phyloP scores from a whole-genome alignment of 1,140 invertebrate species.

The Protaetia brevitarsis region DNA sequence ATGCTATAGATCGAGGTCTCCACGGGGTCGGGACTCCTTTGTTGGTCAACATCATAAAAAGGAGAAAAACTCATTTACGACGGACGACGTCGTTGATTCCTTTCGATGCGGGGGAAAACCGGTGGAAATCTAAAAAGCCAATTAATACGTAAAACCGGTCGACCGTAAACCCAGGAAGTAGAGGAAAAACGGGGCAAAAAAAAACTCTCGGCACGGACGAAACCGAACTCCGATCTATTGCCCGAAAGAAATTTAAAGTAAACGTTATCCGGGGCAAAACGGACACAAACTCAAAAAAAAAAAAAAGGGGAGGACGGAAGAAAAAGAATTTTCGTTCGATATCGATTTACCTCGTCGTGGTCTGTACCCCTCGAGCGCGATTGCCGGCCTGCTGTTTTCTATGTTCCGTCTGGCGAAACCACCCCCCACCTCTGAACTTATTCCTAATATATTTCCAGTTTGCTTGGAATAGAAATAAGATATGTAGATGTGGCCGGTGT shows the following conservation, averaged over 20 bases:
- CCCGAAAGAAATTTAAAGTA: background rate
- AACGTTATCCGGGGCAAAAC: background rate
- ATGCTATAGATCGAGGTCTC: no score
- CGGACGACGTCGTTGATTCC: background rate
- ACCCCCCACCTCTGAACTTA: background rate
- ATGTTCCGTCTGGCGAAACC: no score
- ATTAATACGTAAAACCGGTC: background rate
- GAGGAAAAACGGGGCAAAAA: background rate
- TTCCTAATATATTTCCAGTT: slow-evolving; percentile 4
- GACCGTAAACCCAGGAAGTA: background rate
- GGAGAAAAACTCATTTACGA: background rate
- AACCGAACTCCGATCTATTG: background rate
- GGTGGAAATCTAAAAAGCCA: background rate
- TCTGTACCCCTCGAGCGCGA: background rate
- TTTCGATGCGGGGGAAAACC: background rate
- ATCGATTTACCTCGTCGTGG: background rate
- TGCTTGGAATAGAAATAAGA: background rate
- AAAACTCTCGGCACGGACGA: background rate
- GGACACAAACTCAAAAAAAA: background rate
- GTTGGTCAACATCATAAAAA: background rate
- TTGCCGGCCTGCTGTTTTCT: background rate
- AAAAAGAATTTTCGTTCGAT: background rate
- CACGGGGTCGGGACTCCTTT: background rate
- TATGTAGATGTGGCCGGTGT: background rate
- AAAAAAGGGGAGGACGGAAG: background rate